Base-by-base conservation (phyloP, 2,888 invertebrate genomes). In the Lumbricus terrestris region DNA sequence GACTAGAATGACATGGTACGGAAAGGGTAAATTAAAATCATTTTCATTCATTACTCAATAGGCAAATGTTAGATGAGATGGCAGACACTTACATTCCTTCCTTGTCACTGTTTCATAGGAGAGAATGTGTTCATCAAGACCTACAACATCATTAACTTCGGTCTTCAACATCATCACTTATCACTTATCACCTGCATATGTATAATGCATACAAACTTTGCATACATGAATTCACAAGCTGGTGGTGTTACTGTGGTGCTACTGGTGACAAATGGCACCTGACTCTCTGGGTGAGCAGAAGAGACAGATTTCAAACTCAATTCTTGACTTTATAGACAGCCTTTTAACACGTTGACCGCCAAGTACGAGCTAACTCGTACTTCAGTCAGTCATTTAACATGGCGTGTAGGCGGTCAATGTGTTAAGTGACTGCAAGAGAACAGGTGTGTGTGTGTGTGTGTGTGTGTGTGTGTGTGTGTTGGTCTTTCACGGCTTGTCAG, bases 101-200 rank as follows among this genome's bases (percentile, higher is more conserved):
- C 99, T 98, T 94, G 98, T 97, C 92, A 99, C 99, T 92, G 98
- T 97, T 96, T 99, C 99, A 96, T 99, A 99, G 38, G 99, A 96
- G 91, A 96, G 94, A 37, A 96, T 95, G 35, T 95, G 95, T 92
- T 96, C 96, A 91, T 96, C 96, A 88, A 94, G 94, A 91, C 94
- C 95, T 94, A 93, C 69, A 93, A 69, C 69, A 69, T 69, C 29
- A 69, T 69, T 69, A 69, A n/a, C 69, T 69, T 29, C 69, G n/a
- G 69, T 69, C 69, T n/a, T 69, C 69, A 69, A 8, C 69, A 69
- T 69, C 69, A 69, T 69, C 20, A 47, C 23, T n/a, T 23, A 47
- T 47, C n/a, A n/a, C n/a, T n/a, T 23, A 47, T 47, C 69, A 69
- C n/a, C n/a, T n/a, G n/a, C n/a, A 69, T 69, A 6, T 69, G 11